Conservation (phyloP, 2,113 vertebrate genomes). For the Antechinus flavipes region DNA sequence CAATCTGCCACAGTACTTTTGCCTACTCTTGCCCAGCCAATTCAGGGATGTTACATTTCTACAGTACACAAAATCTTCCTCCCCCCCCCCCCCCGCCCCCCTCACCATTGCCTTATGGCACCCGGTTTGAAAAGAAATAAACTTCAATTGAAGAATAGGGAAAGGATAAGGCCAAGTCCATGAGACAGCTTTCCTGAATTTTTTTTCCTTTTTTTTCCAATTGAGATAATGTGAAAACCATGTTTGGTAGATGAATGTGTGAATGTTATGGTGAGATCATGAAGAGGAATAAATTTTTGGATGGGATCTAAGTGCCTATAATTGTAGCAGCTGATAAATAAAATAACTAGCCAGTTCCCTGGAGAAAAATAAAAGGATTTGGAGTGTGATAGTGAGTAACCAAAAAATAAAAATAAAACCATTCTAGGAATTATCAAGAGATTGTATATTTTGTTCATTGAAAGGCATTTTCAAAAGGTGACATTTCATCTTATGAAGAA, state of each 20-base stretch:
- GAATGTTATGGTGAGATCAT: conserved; percentile 19
- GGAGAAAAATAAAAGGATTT: conserved; percentile 10
- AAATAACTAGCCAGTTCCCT: not conserved
- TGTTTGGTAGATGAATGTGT: conserved; percentile 34
- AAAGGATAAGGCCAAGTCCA: not conserved
- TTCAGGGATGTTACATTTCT: not conserved
- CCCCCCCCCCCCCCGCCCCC: not conserved
- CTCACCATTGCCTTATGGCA: not conserved
- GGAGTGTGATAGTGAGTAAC: accelerated
- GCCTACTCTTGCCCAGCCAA: not conserved
- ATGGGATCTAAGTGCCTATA: conserved; percentile 72
- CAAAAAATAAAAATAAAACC: not conserved
- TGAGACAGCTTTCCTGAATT: conserved; percentile 3
- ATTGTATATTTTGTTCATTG: not conserved
- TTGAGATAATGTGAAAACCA: conserved; percentile 11
- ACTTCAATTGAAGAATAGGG: conserved; percentile 23
- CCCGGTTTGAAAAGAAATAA: conserved; percentile 8
- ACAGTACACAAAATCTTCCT: not conserved
- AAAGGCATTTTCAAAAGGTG: not conserved
- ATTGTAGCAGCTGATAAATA: conserved; percentile 12
- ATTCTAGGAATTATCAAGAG: not conserved
- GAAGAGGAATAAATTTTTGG: not conserved
- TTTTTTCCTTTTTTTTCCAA: not conserved
- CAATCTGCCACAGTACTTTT: not conserved
- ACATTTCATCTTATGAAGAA: not conserved